These are phyloP conservation scores for Notolabrus celidotus DNA, from an alignment of 2,797 vertebrate species.

Conservation along the genomic window DNA sequence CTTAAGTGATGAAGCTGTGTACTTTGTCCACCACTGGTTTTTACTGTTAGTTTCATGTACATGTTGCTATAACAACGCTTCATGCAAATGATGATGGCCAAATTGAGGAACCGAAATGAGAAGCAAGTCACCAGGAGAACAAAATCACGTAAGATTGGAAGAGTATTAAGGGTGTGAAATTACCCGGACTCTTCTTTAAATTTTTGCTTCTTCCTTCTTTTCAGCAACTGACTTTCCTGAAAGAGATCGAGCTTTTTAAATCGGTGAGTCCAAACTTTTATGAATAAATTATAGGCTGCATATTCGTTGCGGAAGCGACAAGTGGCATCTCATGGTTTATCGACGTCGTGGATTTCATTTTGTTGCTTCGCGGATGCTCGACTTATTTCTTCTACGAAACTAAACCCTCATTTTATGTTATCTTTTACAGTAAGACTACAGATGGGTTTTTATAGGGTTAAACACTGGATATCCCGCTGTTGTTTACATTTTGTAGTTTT, in stretches of 20 bases:
- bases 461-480: constrained; percentile 2
- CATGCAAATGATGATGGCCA: constrained; percentile 63
- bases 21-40: too few species aligned
- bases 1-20: too few species aligned
- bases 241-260: not conserved
- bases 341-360: not conserved
- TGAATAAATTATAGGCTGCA: not conserved
- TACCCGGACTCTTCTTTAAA: not conserved
- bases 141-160: constrained; percentile 18
- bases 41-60: too few species aligned
- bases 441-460: not conserved
- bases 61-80: constrained; percentile 33
- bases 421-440: not conserved
- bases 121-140: constrained; percentile 44
- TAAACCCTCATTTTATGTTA: not conserved
- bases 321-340: too few species aligned
- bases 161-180: not conserved
- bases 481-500: constrained; percentile 10
- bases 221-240: not conserved
- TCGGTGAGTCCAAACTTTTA: constrained; percentile 33
- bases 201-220: not conserved
- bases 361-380: not conserved
- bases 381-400: not conserved
- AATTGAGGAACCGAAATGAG: constrained; percentile 77
- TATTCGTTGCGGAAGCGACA: constrained; percentile 44